A percentile compares a stretch with the other conserved stretches of the same genome.
phyloP scores from a whole-genome alignment of 2,113 vertebrate genomes.

The Tragelaphus imberbis region DNA sequence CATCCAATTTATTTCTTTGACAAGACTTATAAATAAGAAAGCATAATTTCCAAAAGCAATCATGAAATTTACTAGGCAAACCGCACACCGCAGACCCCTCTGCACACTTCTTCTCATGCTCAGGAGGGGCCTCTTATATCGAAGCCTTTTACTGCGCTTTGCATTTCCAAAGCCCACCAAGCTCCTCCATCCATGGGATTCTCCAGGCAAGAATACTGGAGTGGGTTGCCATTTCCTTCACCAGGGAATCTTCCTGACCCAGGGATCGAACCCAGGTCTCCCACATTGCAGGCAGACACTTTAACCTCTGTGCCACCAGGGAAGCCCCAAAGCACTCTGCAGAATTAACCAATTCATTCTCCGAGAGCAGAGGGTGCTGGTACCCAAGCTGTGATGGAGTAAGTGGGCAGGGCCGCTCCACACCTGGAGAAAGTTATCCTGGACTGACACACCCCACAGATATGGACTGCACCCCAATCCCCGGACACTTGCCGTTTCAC shows the following conservation, averaged over 20 bases:
- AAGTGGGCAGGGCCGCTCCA: rapidly evolving
- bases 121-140: neutral
- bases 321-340: conserved; percentile 34
- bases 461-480: rapidly evolving
- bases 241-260: too few species aligned
- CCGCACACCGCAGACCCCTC: neutral
- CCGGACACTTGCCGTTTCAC: rapidly evolving
- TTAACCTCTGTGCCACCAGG: too few species aligned
- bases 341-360: conserved; percentile 57
- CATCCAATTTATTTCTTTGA: conserved; percentile 58
- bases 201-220: too few species aligned
- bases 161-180: neutral
- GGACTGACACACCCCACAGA: rapidly evolving
- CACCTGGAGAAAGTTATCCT: rapidly evolving
- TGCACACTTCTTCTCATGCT: neutral
- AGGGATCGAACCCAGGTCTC: too few species aligned
- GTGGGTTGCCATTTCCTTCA: too few species aligned
- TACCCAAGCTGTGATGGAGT: rapidly evolving
- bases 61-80: conserved; percentile 48
- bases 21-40: conserved; percentile 45
- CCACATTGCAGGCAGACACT: too few species aligned
- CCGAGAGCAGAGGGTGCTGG: neutral
- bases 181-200: too few species aligned
- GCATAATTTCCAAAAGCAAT: conserved; percentile 60
- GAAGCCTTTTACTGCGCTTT: neutral